A percentile compares a stretch with the other conserved stretches of the same genome.
Evolutionary conservation across 2,113 vertebrate species (phyloP).

Genomic region (Mystacornis crossleyi): DNA sequence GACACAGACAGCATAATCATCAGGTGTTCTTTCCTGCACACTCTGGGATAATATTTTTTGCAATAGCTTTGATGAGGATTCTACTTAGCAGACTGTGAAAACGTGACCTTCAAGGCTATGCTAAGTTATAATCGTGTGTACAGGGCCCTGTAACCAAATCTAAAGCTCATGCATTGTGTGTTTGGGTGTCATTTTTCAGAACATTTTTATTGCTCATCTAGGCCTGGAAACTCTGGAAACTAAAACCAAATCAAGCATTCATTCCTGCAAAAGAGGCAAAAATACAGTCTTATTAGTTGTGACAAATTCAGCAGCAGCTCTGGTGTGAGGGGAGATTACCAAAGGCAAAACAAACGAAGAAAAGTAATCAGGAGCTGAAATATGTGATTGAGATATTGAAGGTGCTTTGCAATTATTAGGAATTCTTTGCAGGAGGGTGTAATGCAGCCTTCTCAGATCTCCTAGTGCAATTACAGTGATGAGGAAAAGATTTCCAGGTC

Average conservation of each 20-base stretch:
- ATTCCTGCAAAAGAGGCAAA: background rate
- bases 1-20: background rate
- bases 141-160: background rate
- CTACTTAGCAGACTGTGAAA: background rate
- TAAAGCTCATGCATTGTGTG: background rate
- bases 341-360: background rate
- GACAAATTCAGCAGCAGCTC: background rate
- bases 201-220: background rate
- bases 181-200: slow-evolving; percentile 3
- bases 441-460: background rate
- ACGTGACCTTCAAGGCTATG: background rate
- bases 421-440: background rate
- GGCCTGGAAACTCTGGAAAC: background rate
- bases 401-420: background rate
- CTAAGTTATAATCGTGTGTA: background rate
- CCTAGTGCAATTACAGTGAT: background rate
- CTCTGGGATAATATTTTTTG: background rate
- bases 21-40: background rate
- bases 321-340: background rate
- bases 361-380: background rate
- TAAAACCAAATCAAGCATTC: slow-evolving; percentile 8
- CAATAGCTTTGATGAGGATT: background rate
- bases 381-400: background rate
- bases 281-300: background rate
- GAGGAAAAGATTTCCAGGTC: background rate